phyloP scores from a whole-genome alignment of 2,797 vertebrate genomes.

The Neoniphon sammara region DNA sequence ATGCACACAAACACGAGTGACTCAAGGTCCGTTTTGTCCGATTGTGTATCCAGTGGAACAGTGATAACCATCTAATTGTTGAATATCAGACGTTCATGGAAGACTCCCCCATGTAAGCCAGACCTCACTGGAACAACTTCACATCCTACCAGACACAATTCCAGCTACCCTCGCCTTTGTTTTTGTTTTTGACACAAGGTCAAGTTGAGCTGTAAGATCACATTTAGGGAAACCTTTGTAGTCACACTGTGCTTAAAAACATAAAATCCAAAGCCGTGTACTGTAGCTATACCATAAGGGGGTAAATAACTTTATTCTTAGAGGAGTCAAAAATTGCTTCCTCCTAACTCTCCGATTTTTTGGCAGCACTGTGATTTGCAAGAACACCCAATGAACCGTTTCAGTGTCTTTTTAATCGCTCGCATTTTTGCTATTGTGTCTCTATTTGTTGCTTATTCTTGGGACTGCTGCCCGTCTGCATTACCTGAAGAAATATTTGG shows the following conservation, averaged over 20 bases:
- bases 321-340: too few relatives aligned
- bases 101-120: not conserved
- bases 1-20: conserved; percentile 13
- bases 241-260: not conserved
- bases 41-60: not conserved
- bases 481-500: not conserved
- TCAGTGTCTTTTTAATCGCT: not conserved
- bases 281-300: too few relatives aligned
- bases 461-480: not conserved
- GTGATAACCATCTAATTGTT: conserved; percentile 23
- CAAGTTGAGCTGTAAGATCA: not conserved
- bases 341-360: too few relatives aligned
- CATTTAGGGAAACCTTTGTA: not conserved
- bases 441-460: not conserved
- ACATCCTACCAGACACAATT: not conserved
- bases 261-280: too few relatives aligned
- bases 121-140: conserved; percentile 16
- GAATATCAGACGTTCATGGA: not conserved
- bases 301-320: too few relatives aligned
- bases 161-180: conserved; percentile 23
- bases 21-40: conserved; percentile 19
- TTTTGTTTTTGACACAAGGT: conserved; percentile 10
- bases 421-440: not conserved
- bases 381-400: not conserved
- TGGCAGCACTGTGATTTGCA: not conserved